Evolutionary conservation across 1,140 invertebrate species (phyloP), one percentile per base, ranked within the genome.

Genomic region (Proctacanthus coquilletti): DNA sequence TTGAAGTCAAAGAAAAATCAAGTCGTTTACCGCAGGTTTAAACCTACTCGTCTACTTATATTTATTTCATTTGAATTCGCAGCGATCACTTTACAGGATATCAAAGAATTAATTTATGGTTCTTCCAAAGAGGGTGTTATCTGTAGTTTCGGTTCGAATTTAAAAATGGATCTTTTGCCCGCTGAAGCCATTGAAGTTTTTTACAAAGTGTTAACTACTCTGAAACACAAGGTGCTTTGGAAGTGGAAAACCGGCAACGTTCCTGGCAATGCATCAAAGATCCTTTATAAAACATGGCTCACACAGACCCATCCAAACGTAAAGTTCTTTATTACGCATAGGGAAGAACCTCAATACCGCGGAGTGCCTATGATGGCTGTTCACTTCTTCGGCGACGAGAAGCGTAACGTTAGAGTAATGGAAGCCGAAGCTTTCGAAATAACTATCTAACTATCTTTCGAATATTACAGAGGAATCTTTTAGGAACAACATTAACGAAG

Each of bases 321-420:
- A n/a, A n/a, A n/a, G n/a, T n/a, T n/a, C n/a, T n/a, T n/a, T n/a
- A n/a, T n/a, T n/a, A n/a, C n/a, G n/a, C n/a, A n/a, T n/a, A n/a
- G n/a, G n/a, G n/a, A n/a, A n/a, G n/a, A n/a, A n/a, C n/a, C n/a
- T n/a, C n/a, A n/a, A n/a, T n/a, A n/a, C n/a, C n/a, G n/a, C n/a
- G n/a, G n/a, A n/a, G n/a, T n/a, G n/a, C n/a, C 81, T 4, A 68
- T 83, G 36, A 56, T 84, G 19, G 74, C 72, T 0, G 60, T 83
- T 20, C 80, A 82, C 5, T 59, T 81, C 15, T 70, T 76, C 34
- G 66, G 64, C 27, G 75, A 80, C 51, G 77, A 81, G 46, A 58
- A 51, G 0, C 62, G 60, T 11, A 76, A 75, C 45, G 56, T 69
- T 8, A 52, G 63, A 1, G 61, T 63, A 34, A 45, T 63, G 3